Percentiles rank a stretch among this genome's conserved stretches.
phyloP scores from a whole-genome alignment of 2,797 vertebrate genomes.

The Catamblyrhynchus diadema region DNA sequence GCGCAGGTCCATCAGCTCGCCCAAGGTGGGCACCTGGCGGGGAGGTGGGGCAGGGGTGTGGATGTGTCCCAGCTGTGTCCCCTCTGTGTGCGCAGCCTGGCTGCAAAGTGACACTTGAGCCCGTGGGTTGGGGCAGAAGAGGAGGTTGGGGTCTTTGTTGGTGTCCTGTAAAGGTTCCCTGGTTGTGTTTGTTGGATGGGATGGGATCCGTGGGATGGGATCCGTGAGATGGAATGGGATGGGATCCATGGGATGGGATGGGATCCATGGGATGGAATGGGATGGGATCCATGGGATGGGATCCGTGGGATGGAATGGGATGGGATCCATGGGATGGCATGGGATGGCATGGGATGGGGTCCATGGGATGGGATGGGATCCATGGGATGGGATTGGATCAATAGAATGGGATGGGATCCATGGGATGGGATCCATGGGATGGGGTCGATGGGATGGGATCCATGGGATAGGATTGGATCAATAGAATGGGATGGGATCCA shows the following conservation, averaged over 20 bases:
- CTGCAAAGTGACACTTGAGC: not conserved
- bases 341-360: not conserved
- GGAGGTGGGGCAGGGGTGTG: not conserved
- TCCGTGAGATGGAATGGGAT: no score
- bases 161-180: accelerated
- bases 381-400: no score
- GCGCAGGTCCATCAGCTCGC: conserved; percentile 90
- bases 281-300: no score
- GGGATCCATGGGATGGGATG: not conserved
- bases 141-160: not conserved
- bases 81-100: accelerated
- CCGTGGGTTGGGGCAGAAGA: accelerated
- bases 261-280: no score
- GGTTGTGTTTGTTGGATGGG: not conserved
- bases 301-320: not conserved
- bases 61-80: accelerated
- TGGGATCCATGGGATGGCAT: not conserved
- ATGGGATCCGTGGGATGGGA: not conserved
- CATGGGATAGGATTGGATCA: no score
- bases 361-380: not conserved
- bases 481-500: no score
- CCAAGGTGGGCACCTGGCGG: conserved; percentile 79
- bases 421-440: not conserved
- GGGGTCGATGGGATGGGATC: not conserved
- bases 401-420: no score